Percentiles rank a stretch among this genome's conserved stretches.
phyloP scores from a whole-genome alignment of 2,797 vertebrate species.

The Synaphobranchus kaupii region DNA sequence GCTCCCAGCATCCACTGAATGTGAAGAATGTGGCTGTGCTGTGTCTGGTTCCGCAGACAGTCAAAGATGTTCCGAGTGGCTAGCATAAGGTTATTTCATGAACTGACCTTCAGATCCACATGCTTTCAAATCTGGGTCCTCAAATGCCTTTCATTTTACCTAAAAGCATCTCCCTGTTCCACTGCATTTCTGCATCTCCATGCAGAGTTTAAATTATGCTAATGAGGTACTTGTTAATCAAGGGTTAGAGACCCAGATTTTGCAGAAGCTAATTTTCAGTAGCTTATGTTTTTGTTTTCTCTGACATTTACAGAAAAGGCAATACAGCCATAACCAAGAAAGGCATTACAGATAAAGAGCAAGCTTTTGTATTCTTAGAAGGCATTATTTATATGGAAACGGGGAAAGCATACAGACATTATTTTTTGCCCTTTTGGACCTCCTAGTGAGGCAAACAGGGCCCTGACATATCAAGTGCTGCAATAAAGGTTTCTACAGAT shows the following conservation, averaged over 20 bases:
- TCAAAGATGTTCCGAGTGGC: background rate
- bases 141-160: background rate
- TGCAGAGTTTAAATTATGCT: slow-evolving; percentile 21
- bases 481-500: background rate
- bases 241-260: background rate
- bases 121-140: background rate
- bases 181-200: background rate
- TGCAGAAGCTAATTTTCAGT: background rate
- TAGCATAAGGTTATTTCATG: background rate
- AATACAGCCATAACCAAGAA: background rate
- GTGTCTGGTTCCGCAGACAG: background rate
- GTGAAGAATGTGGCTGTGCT: background rate
- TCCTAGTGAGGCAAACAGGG: background rate
- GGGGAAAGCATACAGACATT: background rate
- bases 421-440: background rate
- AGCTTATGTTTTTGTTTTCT: background rate
- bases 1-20: slow-evolving; percentile 10
- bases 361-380: background rate
- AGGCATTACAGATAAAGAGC: background rate
- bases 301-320: background rate
- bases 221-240: background rate
- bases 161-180: background rate
- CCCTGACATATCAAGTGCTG: background rate
- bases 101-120: background rate
- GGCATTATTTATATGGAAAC: too few species aligned